Evolutionary conservation across 2,888 invertebrate genomes (phyloP).

Genomic region (Pasiphila rectangulata): DNA sequence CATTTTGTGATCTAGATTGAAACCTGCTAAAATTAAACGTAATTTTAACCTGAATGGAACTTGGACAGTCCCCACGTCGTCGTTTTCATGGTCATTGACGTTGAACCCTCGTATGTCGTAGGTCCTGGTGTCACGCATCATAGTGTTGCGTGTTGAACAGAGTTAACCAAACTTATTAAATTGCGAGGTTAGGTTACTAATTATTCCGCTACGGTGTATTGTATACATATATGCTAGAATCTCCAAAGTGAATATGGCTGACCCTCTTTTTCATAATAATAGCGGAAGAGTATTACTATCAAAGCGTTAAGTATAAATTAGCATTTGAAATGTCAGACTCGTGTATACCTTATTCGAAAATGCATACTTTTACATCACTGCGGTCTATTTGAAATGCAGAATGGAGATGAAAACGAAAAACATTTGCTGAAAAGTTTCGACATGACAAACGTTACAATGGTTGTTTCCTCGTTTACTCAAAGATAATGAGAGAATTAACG

Average conservation of each 20-base stretch:
- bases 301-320: background rate
- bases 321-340: conserved; percentile 4
- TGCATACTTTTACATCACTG: conserved; percentile 14
- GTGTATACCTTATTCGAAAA: conserved; percentile 1
- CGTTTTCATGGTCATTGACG: too few species aligned
- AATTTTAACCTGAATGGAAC: conserved; percentile 14
- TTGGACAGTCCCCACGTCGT: too few species aligned
- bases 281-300: background rate
- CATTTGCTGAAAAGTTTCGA: conserved; percentile 27
- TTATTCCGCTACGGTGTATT: too few species aligned
- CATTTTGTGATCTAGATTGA: conserved; percentile 15
- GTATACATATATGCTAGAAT: too few species aligned
- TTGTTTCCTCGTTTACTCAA: conserved; percentile 25
- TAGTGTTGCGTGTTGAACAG: too few species aligned
- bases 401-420: conserved; percentile 28
- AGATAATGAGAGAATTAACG: conserved; percentile 34
- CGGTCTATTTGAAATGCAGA: conserved; percentile 31
- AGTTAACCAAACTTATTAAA: too few species aligned
- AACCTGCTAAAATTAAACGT: conserved; percentile 11
- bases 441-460: conserved; percentile 20
- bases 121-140: too few species aligned
- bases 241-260: too few species aligned
- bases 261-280: background rate
- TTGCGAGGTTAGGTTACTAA: too few species aligned
- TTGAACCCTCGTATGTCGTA: too few species aligned